These are phyloP conservation scores for Heliconius nattereri DNA, from an alignment of 1,140 invertebrate genomes.

Conservation along the genomic window DNA sequence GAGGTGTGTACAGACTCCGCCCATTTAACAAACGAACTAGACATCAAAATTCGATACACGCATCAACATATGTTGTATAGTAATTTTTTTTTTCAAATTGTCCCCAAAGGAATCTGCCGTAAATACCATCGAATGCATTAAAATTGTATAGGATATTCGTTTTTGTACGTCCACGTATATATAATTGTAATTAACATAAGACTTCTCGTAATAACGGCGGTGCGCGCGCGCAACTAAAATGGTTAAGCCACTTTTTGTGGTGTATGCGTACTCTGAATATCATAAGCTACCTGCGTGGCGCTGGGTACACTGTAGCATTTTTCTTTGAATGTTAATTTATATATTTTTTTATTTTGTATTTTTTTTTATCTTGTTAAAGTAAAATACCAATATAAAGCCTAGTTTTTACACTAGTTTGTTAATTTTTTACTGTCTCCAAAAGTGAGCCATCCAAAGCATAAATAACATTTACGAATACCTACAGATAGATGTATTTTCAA, in stretches of 20 bases:
- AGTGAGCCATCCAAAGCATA: too few relatives aligned
- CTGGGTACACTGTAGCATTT: conserved; percentile 58
- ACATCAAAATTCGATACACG: conserved; percentile 63
- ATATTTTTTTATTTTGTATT: not conserved
- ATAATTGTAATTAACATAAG: conserved; percentile 77
- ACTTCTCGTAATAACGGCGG: conserved; percentile 69
- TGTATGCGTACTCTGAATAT: conserved; percentile 66
- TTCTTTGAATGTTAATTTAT: conserved; percentile 35
- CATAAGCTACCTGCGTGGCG: conserved; percentile 62
- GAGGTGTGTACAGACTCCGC: conserved; percentile 53
- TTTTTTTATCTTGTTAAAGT: not conserved
- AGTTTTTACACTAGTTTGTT: too few relatives aligned
- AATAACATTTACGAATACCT: too few relatives aligned
- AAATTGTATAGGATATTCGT: conserved; percentile 70
- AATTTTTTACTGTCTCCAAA: too few relatives aligned
- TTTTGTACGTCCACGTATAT: conserved; percentile 65
- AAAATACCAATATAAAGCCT: too few relatives aligned
- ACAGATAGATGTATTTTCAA: too few relatives aligned
- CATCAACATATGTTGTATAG: conserved; percentile 45
- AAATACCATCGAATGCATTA: conserved; percentile 71
- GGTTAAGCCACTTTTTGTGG: conserved; percentile 63
- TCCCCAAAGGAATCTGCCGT: conserved; percentile 62
- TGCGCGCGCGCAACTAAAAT: conserved; percentile 62
- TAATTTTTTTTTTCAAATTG: conserved; percentile 50
- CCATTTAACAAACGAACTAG: conserved; percentile 49